Conservation (phyloP, 2,797 vertebrate genomes). For the Valencia hispanica region DNA sequence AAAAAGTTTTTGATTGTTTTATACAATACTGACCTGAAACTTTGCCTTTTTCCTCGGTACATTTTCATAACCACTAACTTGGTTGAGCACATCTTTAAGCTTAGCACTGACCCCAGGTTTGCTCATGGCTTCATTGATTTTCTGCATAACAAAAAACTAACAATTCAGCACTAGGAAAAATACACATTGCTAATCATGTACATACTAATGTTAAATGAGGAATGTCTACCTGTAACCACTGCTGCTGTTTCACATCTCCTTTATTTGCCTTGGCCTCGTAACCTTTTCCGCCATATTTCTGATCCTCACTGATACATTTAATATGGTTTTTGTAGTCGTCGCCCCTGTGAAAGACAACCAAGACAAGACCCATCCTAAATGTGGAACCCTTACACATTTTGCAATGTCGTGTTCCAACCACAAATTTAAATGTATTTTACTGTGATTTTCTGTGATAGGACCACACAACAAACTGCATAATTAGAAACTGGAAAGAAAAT, state of each 20-base stretch:
- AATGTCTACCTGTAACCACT: slow-evolving; percentile 89
- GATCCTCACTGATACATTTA: slow-evolving; percentile 91
- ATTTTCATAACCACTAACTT: slow-evolving; percentile 89
- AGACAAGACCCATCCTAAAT: not conserved
- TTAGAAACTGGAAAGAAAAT: not conserved
- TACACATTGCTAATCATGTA: no score
- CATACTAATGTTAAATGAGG: not conserved
- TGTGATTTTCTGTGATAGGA: not conserved
- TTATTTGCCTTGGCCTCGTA: slow-evolving; percentile 91
- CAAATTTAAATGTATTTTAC: no score
- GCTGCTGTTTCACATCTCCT: slow-evolving; percentile 93
- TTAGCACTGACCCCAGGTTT: slow-evolving; percentile 85
- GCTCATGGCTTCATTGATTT: slow-evolving; percentile 87
- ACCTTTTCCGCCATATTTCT: slow-evolving; percentile 95
- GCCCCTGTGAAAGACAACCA: slow-evolving; percentile 77
- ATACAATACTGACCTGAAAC: slow-evolving; percentile 86
- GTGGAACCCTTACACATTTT: not conserved
- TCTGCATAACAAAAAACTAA: slow-evolving; percentile 72
- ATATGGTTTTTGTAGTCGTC: slow-evolving; percentile 90
- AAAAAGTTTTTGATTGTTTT: not conserved
- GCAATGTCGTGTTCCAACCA: not conserved
- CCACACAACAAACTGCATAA: no score
- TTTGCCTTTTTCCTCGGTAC: slow-evolving; percentile 94
- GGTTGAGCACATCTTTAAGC: slow-evolving; percentile 86
- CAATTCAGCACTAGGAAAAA: not conserved